Percentiles rank a stretch among this genome's conserved stretches.
Evolutionary conservation across 2,888 invertebrate genomes (phyloP).

Genomic region (Barypeithes pellucidus): DNA sequence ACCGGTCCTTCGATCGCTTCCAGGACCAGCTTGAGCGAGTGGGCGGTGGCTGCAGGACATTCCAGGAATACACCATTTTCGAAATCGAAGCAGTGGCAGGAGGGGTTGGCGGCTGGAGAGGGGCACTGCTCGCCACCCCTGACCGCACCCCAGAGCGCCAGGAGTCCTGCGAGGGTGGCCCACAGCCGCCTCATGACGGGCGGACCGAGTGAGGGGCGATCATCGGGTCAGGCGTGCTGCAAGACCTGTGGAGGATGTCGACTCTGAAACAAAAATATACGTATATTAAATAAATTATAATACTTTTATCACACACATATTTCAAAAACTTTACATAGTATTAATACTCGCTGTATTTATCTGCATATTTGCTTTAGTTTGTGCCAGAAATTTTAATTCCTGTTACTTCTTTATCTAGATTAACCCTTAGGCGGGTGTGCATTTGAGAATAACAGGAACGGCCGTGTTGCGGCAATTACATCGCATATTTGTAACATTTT

Average conservation of each 20-base stretch:
- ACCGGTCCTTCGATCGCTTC: constrained; percentile 80
- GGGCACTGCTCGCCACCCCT: constrained; percentile 75
- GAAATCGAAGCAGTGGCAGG: constrained; percentile 93
- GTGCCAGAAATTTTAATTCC: too few relatives aligned
- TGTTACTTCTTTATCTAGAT: too few relatives aligned
- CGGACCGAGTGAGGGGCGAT: constrained; percentile 8
- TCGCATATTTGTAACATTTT: too few relatives aligned
- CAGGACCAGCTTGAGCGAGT: constrained; percentile 82
- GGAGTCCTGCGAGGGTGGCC: constrained; percentile 37
- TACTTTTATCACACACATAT: too few relatives aligned
- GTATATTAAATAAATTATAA: too few relatives aligned
- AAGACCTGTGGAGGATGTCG: background rate
- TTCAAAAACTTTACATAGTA: too few relatives aligned
- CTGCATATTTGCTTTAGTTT: too few relatives aligned
- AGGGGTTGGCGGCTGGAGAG: constrained; percentile 82
- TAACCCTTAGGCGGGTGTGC: too few relatives aligned
- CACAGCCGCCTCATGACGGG: constrained; percentile 46
- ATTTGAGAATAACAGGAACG: too few relatives aligned
- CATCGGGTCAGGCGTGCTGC: background rate
- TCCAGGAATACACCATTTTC: constrained; percentile 93
- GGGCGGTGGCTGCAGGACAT: constrained; percentile 87
- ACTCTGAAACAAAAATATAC: background rate
- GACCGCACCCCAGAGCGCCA: constrained; percentile 45
- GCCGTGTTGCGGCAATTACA: too few relatives aligned
- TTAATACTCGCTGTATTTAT: too few relatives aligned